phyloP scores from a whole-genome alignment of 2,797 vertebrate species.

The Zonotrichia albicollis region DNA sequence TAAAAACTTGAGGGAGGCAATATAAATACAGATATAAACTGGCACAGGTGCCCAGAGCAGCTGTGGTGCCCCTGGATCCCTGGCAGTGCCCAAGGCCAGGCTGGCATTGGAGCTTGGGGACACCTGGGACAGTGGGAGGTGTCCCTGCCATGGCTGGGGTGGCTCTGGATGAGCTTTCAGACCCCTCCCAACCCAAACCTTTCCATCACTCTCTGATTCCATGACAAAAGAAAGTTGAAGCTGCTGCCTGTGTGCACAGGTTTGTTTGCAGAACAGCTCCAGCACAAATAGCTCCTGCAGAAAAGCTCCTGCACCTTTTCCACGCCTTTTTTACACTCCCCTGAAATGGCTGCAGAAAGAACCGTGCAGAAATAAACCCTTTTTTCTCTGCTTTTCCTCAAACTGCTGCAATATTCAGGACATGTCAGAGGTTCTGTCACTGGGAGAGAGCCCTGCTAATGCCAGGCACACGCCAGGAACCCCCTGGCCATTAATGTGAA shows the following conservation, averaged over 20 bases:
- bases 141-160: neutral
- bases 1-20: no score
- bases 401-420: neutral
- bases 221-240: neutral
- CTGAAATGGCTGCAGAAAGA: neutral
- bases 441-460: no score
- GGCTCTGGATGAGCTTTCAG: no score
- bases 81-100: neutral
- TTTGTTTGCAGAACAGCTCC: neutral
- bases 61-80: neutral
- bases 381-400: neutral
- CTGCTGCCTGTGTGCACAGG: neutral
- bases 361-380: neutral
- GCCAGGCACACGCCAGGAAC: neutral
- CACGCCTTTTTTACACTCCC: neutral
- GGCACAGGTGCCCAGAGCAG: no score
- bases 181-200: neutral
- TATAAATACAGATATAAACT: no score
- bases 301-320: neutral
- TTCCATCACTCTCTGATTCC: neutral
- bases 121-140: neutral
- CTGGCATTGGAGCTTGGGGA: accelerated
- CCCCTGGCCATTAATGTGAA: neutral
- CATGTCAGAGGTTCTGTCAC: neutral
- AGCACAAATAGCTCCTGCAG: neutral